phyloP scores from a whole-genome alignment of 2,888 invertebrate genomes.

The Sympetrum striolatum region DNA sequence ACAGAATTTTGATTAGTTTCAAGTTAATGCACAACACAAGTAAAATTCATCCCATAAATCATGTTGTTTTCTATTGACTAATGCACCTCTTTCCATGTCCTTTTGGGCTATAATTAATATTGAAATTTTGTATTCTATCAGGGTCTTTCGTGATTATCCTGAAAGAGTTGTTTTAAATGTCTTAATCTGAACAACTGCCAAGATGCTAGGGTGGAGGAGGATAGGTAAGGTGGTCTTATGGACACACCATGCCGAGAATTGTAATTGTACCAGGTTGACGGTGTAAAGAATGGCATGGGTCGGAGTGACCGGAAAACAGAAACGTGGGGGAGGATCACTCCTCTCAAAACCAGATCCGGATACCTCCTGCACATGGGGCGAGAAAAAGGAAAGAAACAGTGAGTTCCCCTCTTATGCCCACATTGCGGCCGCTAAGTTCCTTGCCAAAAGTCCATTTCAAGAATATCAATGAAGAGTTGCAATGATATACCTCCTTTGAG shows the following conservation, averaged over 20 bases:
- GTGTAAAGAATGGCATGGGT: conserved; percentile 55
- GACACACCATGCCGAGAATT: conserved; percentile 45
- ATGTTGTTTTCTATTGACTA: no score
- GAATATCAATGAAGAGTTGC: background rate
- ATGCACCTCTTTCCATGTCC: no score
- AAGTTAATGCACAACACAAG: no score
- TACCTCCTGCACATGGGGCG: conserved; percentile 55
- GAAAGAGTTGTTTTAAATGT: background rate
- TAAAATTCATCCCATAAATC: no score
- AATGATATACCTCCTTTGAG: background rate
- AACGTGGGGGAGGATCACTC: conserved; percentile 52
- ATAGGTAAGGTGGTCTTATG: conserved; percentile 29
- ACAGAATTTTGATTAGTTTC: no score
- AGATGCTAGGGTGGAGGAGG: conserved; percentile 3
- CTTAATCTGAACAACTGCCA: conserved; percentile 27
- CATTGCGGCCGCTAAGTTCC: background rate
- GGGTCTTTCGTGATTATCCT: no score
- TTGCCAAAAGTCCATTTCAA: background rate
- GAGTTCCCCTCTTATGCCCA: background rate
- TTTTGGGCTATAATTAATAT: no score
- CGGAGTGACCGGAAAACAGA: conserved; percentile 55
- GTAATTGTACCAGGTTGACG: conserved; percentile 54
- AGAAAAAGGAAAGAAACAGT: conserved; percentile 48
- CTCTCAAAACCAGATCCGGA: conserved; percentile 55
- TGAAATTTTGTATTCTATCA: no score